Conservation (phyloP, 1,140 invertebrate genomes). For the Dryas iulia region DNA sequence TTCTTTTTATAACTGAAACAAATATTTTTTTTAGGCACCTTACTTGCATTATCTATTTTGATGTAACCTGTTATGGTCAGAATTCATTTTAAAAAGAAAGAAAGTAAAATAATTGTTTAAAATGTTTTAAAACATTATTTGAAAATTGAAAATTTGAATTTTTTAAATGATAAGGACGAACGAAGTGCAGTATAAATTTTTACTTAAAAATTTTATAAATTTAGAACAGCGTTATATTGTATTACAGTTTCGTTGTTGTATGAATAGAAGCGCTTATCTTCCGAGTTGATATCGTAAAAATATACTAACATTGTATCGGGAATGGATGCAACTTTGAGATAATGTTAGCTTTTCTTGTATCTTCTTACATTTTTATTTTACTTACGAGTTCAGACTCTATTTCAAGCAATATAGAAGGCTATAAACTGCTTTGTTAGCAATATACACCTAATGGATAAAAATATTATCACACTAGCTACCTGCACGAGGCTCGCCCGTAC, state of each 20-base stretch:
- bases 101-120: neutral
- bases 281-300: conserved; percentile 2
- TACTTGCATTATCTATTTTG: too few relatives aligned
- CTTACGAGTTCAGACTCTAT: neutral
- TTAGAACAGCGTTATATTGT: neutral
- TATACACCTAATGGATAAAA: neutral
- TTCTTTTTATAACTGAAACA: neutral
- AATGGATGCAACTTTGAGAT: neutral
- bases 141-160: neutral
- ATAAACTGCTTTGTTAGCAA: neutral
- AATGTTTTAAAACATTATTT: neutral
- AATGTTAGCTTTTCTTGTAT: neutral
- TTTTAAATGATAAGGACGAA: too few relatives aligned
- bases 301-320: neutral
- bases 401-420: neutral
- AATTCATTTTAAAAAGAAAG: too few relatives aligned
- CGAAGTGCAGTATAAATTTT: neutral
- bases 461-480: neutral
- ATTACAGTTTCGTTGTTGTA: neutral
- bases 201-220: neutral
- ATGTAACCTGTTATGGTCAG: too few relatives aligned
- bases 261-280: neutral
- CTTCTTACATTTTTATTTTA: neutral
- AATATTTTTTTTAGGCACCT: too few relatives aligned
- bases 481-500: too few relatives aligned